Conservation (phyloP, 1,140 invertebrate species). For the Drosophila saltans region DNA sequence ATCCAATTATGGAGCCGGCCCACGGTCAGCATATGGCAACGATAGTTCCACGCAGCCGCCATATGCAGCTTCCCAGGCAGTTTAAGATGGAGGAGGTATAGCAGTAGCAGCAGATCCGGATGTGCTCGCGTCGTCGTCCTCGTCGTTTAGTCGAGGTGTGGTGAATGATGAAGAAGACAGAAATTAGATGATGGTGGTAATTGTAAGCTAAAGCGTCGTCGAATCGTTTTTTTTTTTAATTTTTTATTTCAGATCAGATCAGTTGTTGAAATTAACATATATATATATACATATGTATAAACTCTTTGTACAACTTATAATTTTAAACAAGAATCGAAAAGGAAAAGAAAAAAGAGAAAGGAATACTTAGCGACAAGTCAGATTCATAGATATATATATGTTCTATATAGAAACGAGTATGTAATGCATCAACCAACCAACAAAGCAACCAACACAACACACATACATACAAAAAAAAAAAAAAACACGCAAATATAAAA, state of each 20-base stretch:
- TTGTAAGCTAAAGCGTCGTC: constrained; percentile 82
- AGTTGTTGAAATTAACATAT: constrained; percentile 82
- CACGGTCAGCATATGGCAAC: constrained; percentile 81
- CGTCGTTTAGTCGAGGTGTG: constrained; percentile 30
- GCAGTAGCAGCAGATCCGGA: constrained; percentile 27
- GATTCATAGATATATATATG: constrained; percentile 69
- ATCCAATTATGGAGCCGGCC: constrained; percentile 79
- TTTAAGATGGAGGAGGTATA: constrained; percentile 57
- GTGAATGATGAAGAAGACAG: constrained; percentile 76
- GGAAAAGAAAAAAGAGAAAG: constrained; percentile 58
- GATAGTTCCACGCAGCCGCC: constrained; percentile 82
- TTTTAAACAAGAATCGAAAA: constrained; percentile 36
- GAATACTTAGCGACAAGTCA: constrained; percentile 69
- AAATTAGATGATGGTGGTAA: constrained; percentile 75
- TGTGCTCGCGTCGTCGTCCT: constrained; percentile 51
- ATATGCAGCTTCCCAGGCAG: constrained; percentile 82
- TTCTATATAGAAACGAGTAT: constrained; percentile 68
- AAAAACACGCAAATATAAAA: constrained; percentile 41
- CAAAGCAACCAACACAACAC: constrained; percentile 46
- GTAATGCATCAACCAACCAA: constrained; percentile 58
- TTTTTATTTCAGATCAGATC: constrained; percentile 72
- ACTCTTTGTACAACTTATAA: constrained; percentile 72
- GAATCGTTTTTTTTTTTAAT: constrained; percentile 74
- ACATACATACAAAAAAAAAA: constrained; percentile 49
- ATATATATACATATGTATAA: constrained; percentile 72